Base-by-base conservation (phyloP, 1,140 invertebrate species). In the Drosophila carrolli region DNA sequence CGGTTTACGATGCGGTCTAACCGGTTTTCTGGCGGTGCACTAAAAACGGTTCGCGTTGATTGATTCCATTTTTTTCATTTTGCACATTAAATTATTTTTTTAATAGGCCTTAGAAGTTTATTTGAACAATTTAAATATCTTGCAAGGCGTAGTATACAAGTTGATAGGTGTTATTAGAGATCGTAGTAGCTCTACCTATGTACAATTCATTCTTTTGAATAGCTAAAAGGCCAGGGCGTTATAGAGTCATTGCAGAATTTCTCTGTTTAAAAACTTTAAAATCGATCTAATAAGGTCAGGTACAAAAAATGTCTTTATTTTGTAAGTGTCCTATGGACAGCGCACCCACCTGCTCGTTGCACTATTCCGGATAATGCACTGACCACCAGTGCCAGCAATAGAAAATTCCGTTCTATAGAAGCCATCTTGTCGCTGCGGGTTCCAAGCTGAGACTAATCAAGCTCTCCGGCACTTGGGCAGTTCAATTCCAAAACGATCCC, bases 381-480 rank as follows among this genome's bases (percentile, higher is more conserved):
- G 37, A 38, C 37, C 16, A 60, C 46, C 41, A 85, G 16, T 10
- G 59, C 29, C 38, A 58, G 23, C 5, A 60, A 27, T 43, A 63
- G 46, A 13, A 78, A 27, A n/a, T 61, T 75, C 16, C 40, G n/a
- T 40, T 63, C 37, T 46, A 8, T 60, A 2, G 50, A 50, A 29
- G 51, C 37, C 78, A 86, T 89, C 16, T 48, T 37, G 50, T 74
- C 81, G 57, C 47, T 29, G 6, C 40, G 68, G 63, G 51, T 19
- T 62, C 61, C 38, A 32, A 44, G 43, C 40, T 40, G 48, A 83
- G 60, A 88, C 83, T 88, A 71, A 89, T 58, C 7, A 16, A 14
- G 46, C 27, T 58, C 56, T 62, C 66, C n/a, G 3, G 43, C 19
- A 10, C 46, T 19, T 40, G 38, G 54, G 29, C 29, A 50, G 60